Base-by-base conservation (phyloP, 2,113 vertebrate species). In the Montifringilla adamsi region DNA sequence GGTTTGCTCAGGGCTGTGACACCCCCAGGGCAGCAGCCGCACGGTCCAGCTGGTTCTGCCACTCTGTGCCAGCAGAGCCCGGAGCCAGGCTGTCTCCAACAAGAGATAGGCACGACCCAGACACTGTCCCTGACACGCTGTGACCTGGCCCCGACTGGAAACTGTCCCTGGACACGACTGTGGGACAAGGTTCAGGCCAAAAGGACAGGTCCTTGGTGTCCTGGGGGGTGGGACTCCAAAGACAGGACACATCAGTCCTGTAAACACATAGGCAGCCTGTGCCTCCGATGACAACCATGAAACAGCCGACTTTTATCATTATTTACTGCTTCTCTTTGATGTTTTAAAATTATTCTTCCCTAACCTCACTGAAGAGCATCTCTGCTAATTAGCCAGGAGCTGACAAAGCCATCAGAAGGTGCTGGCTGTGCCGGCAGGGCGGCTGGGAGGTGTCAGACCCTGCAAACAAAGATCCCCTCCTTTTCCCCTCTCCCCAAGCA, bases 401-500 rank as follows among this genome's bases (percentile, higher is more conserved):
- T 95, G 94, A 83, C 93, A 89, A 95, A 95, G 93, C 93, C 94
- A 80, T 95, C 91, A 88, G 93, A 86, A 95, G 94, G 92, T 44
- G 63, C 94, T 77, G 78, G 91, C 87, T 78, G 87, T 52, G 93
- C 87, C 35, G 22, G 89, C 86, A 92, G 95, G 96, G 87, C 17
- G 15, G 89, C 92, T 72, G 60, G 64, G 94, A 96, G 94, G 96
- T 93, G 95, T 94, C 93, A 96, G 95, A 90, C 96, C 96, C 95
- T 59, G 90, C 92, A 93, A 94, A 95, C 94, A 97, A 97, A 97
- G 96, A 60, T 82, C 77, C 77, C 52, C 49, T 78, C 83, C 59
- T 89, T 82, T 78, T 23, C 89, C 79, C 66, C 41, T 87, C 58
- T 79, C 81, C 58, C 70, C 52, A 3, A 60, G 10, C 19, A 90